These are phyloP conservation scores for Mellivora capensis DNA, from an alignment of 2,113 vertebrate species.

Conservation along the genomic window DNA sequence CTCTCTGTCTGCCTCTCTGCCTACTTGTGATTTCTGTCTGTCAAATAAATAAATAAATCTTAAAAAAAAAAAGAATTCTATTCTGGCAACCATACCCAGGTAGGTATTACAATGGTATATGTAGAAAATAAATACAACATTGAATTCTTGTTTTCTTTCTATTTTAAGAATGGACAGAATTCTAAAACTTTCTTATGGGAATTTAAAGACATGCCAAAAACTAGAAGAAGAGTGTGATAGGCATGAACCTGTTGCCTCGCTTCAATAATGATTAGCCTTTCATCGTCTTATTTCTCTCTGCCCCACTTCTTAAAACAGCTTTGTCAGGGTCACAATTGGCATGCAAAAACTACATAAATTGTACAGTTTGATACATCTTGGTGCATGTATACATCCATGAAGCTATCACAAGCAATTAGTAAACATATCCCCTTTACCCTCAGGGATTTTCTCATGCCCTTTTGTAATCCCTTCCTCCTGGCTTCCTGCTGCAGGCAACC, in stretches of 20 bases:
- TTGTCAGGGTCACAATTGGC: neutral
- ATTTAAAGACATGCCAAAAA: neutral
- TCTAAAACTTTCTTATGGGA: neutral
- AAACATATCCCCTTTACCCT: neutral
- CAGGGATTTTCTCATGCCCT: neutral
- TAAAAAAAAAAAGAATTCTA: neutral
- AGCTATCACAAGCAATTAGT: neutral
- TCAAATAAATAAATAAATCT: no score
- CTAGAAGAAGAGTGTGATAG: neutral
- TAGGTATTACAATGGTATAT: neutral
- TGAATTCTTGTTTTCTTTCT: neutral
- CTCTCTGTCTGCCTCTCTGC: no score
- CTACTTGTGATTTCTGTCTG: no score
- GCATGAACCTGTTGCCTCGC: neutral
- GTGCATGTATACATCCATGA: neutral
- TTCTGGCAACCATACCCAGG: neutral
- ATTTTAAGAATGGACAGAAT: neutral
- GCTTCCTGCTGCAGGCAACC: neutral
- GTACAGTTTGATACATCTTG: neutral
- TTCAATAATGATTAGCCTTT: neutral
- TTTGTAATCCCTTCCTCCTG: neutral
- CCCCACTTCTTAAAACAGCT: neutral
- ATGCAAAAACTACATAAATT: neutral
- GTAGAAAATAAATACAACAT: neutral
- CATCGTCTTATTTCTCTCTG: neutral